Evolutionary conservation across 1,140 invertebrate species (phyloP).

Genomic region (Helicoverpa armigera): DNA sequence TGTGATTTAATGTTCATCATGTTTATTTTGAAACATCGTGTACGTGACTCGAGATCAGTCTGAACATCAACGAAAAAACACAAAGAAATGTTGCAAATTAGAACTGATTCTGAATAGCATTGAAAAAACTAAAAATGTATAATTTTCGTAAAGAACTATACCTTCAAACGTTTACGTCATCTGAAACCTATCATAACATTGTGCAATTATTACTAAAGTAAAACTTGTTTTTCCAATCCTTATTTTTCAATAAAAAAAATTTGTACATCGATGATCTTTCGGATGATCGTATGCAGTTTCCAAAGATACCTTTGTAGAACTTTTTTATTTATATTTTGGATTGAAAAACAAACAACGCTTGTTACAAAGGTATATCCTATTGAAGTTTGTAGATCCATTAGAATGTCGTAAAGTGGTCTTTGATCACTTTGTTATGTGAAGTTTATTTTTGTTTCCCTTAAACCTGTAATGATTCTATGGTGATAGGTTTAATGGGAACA

Average conservation of each 20-base stretch:
- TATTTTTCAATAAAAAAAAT: neutral
- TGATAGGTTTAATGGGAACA: slow-evolving; percentile 17
- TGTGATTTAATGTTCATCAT: slow-evolving; percentile 6
- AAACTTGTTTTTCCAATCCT: neutral
- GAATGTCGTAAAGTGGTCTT: slow-evolving; percentile 43
- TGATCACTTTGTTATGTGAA: slow-evolving; percentile 30
- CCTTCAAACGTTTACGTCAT: neutral
- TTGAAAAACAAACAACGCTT: slow-evolving; percentile 16
- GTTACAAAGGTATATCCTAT: slow-evolving; percentile 17
- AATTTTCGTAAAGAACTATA: too few species aligned
- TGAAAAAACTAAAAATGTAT: too few species aligned
- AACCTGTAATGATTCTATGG: neutral
- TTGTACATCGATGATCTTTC: too few species aligned
- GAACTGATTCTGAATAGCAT: neutral
- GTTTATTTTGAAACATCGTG: slow-evolving; percentile 17
- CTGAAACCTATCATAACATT: slow-evolving; percentile 26
- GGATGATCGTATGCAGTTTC: too few species aligned
- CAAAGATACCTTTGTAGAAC: neutral
- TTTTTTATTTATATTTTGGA: slow-evolving; percentile 13
- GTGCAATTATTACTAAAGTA: neutral
- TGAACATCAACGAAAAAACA: neutral
- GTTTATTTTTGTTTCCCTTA: slow-evolving; percentile 42
- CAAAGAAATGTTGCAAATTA: neutral
- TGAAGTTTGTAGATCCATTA: slow-evolving; percentile 38
- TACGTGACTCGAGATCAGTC: slow-evolving; percentile 4